Base-by-base conservation (phyloP, 2,888 invertebrate species). In the Hedychridium roseum region DNA sequence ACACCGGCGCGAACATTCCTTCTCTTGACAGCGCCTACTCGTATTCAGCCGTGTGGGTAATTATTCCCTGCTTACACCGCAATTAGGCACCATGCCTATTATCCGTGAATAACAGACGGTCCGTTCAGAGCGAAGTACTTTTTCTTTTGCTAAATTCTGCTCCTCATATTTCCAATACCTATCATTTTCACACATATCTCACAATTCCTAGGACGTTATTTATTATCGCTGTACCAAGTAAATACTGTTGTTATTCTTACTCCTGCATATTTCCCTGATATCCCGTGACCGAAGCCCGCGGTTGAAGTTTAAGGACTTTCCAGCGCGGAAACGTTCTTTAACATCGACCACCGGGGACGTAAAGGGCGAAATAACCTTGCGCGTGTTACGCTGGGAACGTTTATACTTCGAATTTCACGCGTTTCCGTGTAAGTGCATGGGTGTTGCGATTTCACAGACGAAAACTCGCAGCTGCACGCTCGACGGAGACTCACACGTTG, bases 291-390 rank as follows among this genome's bases (percentile, higher is more conserved):
- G n/a, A n/a, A n/a, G n/a, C n/a, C n/a, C n/a, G n/a, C 46, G 42
- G 16, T 46, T 32, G 27, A 35, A 34, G 26, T 26, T 17, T 31
- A 23, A 2, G 28, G 34, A 15, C 21, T 27, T 21, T 32, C 14
- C 15, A 9, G 21, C 31, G 39, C 17, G 47, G n/a, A 38, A 51
- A 46, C 23, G 36, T 32, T 39, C 49, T 42, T 60, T 60, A 56
- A 59, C 60, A 56, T 56, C 36, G 38, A 23, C 40, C 36, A 30
- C 21, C 27, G 21, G 39, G 43, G 18, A 14, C 37, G 27, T 60
- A 52, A 59, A 60, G 43, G 38, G 31, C 49, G 36, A 52, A n/a
- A 60, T 56, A 56, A 52, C 52, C 35, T 46, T 36, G 5, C 39
- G 39, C 30, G 20, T 41, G 38, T 46, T 54, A 46, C 45, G 41